Base-by-base conservation (phyloP, 2,888 invertebrate species). In the Cyaniris semiargus region DNA sequence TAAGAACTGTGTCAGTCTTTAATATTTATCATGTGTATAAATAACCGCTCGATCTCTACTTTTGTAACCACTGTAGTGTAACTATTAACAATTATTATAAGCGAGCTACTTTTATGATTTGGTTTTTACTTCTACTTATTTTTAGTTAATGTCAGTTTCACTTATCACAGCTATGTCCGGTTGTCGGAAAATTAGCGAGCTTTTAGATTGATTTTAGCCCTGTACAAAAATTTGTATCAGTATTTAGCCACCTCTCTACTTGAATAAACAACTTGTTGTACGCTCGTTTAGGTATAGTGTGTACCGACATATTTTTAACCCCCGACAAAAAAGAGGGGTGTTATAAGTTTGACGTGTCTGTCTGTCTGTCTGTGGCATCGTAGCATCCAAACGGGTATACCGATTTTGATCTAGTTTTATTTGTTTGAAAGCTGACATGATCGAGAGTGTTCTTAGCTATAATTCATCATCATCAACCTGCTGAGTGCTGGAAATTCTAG, bases 1-100 rank as follows among this genome's bases (percentile, higher is more conserved):
- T 66, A 66, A 18, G 66, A 66, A 31, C 66, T 66, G 66, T 66
- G 66, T 15, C 66, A 66, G 15, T 66, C 18, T 66, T 66, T 66
- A 66, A 66, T 66, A 66, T 66, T 27, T 66, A 27, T 66, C 27
- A 66, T 27, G 1, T 18, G 18, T 31, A 27, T 31, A 66, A 66
- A 66, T 66, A 66, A 66, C 66, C 15, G 66, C 66, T 66, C 66
- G 66, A 66, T 66, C 15, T 66, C 27, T 66, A 3, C 60, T 60
- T 6, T 66, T 31, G 66, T 66, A 31, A 31, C 27, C 27, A 15
- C 27, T n/a, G 58, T 58, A 21, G 58, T 21, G 21, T 58, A 58
- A 21, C 58, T 58, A n/a, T 58, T 58, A 15, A 21, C 15, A 15
- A 21, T 8, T 58, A 58, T 21, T 21, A 18, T n/a, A 58, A 21